Evolutionary conservation across 1,140 invertebrate genomes (phyloP).

Genomic region (Listronotus bonariensis): DNA sequence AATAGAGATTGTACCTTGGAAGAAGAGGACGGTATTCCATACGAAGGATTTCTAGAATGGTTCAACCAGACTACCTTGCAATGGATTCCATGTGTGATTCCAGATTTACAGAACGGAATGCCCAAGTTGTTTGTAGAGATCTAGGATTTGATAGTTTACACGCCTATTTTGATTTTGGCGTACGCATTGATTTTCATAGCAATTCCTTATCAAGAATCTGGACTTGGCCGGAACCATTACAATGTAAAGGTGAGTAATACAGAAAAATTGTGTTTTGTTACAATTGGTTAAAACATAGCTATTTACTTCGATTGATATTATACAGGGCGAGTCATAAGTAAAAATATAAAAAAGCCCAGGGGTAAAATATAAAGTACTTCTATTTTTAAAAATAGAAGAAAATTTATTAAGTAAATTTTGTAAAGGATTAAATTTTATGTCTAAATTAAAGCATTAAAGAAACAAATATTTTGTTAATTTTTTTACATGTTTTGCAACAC

Average conservation of each 20-base stretch:
- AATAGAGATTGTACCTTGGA: constrained; percentile 69
- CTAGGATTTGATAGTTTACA: constrained; percentile 90
- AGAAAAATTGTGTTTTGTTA: no score
- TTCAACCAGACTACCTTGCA: constrained; percentile 94
- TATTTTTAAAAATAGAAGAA: no score
- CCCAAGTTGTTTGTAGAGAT: constrained; percentile 92
- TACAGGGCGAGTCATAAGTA: no score
- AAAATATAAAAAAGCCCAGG: no score
- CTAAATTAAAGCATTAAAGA: no score
- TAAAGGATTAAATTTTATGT: no score
- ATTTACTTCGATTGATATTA: no score
- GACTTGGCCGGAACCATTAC: constrained; percentile 93
- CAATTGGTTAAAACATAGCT: no score
- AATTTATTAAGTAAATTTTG: no score
- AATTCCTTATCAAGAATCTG: constrained; percentile 83
- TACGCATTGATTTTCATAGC: constrained; percentile 81
- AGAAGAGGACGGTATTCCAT: constrained; percentile 58
- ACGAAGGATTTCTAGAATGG: constrained; percentile 89
- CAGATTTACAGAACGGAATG: constrained; percentile 92
- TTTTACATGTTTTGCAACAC: no score
- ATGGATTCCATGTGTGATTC: constrained; percentile 95
- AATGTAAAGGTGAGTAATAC: constrained; percentile 69
- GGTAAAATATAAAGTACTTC: no score
- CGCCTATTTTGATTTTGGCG: constrained; percentile 80
- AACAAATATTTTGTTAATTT: no score